Conservation (phyloP, 1,140 invertebrate genomes). For the Bombus haemorrhoidalis region DNA sequence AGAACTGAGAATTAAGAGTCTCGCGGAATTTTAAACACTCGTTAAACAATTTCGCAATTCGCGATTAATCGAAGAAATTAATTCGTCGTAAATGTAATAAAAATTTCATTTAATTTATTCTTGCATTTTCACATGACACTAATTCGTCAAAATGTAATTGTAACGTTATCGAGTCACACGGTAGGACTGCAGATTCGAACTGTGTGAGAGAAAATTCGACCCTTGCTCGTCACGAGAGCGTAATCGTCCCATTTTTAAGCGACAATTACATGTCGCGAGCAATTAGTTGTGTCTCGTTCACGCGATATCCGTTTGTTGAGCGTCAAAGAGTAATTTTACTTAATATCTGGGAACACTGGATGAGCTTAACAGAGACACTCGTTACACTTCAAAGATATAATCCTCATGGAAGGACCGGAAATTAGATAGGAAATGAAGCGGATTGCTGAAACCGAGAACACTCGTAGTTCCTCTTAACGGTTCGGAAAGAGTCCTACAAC, state of each 20-base stretch:
- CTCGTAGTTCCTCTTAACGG: constrained; percentile 21
- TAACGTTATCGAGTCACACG: neutral
- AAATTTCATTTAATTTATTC: neutral
- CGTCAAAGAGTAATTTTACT: constrained; percentile 44
- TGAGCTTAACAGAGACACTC: constrained; percentile 16
- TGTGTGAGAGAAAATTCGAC: neutral
- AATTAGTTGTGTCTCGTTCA: constrained; percentile 7
- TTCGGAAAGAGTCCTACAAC: constrained; percentile 1
- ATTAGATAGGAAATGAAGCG: constrained; percentile 67
- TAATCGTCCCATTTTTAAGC: neutral
- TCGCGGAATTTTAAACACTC: too few relatives aligned
- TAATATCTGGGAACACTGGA: constrained; percentile 53
- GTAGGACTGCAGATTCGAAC: neutral
- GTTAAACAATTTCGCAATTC: too few relatives aligned
- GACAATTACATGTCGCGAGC: neutral
- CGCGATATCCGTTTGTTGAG: constrained; percentile 23
- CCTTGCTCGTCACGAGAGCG: too few relatives aligned
- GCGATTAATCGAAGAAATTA: too few relatives aligned
- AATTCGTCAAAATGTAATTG: neutral
- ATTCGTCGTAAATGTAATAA: neutral
- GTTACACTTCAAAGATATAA: constrained; percentile 51
- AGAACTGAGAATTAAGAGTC: neutral
- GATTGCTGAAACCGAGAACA: constrained; percentile 49
- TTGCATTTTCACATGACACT: neutral
- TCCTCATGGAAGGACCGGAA: constrained; percentile 55